Conservation (phyloP, 2,797 vertebrate genomes). For the Epinephelus malabaricus region DNA sequence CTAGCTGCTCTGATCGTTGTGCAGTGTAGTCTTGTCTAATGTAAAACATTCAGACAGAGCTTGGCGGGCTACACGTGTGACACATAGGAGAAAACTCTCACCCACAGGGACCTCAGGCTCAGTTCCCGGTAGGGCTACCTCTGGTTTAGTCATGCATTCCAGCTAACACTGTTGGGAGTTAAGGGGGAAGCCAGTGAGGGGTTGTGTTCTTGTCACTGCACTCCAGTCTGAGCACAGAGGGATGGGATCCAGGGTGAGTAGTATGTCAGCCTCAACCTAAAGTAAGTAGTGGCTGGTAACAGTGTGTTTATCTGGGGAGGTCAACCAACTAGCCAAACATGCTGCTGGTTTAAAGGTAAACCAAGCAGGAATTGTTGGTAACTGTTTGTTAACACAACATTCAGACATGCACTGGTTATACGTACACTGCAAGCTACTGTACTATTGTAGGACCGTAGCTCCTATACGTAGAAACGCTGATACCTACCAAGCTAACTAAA, state of each 20-base stretch:
- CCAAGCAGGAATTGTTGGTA: too few species aligned
- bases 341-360: too few species aligned
- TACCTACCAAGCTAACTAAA: too few species aligned
- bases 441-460: too few species aligned
- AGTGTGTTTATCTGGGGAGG: too few species aligned
- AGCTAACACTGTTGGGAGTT: conserved; percentile 5
- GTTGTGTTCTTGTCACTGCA: conserved; percentile 23
- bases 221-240: not conserved
- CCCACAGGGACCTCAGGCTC: conserved; percentile 8
- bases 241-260: not conserved
- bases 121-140: conserved; percentile 16
- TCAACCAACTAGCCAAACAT: too few species aligned
- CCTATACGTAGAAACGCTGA: too few species aligned
- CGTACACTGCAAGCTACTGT: too few species aligned
- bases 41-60: conserved; percentile 10
- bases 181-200: conserved; percentile 13
- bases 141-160: conserved; percentile 47
- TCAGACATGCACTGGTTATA: too few species aligned
- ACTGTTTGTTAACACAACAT: too few species aligned
- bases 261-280: not conserved
- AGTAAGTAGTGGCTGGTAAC: not conserved
- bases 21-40: conserved; percentile 16
- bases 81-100: conserved; percentile 19
- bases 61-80: conserved; percentile 12
- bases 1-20: not conserved